Evolutionary conservation across 2,113 vertebrate genomes (phyloP).

Genomic region (Tor tambroides): DNA sequence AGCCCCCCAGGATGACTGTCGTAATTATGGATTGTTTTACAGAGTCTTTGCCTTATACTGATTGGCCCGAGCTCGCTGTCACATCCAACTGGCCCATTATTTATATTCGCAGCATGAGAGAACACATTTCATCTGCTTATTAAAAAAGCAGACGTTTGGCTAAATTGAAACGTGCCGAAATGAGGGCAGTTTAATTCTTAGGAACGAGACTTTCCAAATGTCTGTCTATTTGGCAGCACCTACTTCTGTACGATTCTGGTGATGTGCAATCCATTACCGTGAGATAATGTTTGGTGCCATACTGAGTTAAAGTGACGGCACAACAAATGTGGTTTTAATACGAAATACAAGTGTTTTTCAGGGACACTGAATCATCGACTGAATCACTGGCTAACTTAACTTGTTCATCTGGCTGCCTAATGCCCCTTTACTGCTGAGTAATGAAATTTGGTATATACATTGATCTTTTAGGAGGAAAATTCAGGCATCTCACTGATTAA

Average conservation of each 20-base stretch:
- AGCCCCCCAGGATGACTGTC: background rate
- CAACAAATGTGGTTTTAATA: conserved; percentile 35
- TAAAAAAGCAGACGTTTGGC: conserved; percentile 34
- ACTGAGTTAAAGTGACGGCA: conserved; percentile 12
- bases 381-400: background rate
- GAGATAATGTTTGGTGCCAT: conserved; percentile 34
- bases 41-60: background rate
- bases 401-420: background rate
- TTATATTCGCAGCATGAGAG: background rate
- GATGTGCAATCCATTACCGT: conserved; percentile 30
- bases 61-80: background rate
- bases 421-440: background rate
- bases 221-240: conserved; percentile 21
- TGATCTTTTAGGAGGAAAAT: background rate
- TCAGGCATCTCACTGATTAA: background rate
- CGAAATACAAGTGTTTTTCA: background rate
- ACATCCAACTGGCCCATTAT: background rate
- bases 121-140: background rate
- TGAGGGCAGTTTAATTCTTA: conserved; percentile 6
- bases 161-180: conserved; percentile 3
- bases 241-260: conserved; percentile 6
- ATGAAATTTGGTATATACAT: background rate
- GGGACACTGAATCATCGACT: conserved; percentile 9
- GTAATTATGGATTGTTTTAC: conserved; percentile 9
- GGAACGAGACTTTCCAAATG: conserved; percentile 17